Percentiles rank a stretch among this genome's conserved stretches.
These are phyloP conservation scores for Merops nubicus DNA, from an alignment of 2,113 vertebrate species.

Conservation along the genomic window DNA sequence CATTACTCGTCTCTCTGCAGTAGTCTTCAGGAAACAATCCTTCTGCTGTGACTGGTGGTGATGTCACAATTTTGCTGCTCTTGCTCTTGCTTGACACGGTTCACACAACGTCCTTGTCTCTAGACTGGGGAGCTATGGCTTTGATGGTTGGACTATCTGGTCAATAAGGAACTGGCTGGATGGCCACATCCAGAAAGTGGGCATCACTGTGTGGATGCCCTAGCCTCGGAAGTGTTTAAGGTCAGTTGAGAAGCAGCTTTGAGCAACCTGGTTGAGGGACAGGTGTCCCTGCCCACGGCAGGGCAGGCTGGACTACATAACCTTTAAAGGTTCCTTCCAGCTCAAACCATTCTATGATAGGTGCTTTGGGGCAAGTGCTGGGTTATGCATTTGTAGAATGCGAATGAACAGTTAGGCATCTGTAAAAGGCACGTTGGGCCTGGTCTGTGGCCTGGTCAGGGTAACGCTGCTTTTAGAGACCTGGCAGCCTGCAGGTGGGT, in stretches of 20 bases:
- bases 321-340: background rate
- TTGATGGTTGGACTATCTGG: background rate
- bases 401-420: background rate
- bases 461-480: background rate
- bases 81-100: background rate
- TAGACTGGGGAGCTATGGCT: background rate
- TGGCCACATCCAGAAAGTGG: accelerated
- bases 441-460: background rate
- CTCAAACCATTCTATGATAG: no score
- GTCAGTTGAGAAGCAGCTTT: background rate
- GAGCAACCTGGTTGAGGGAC: no score
- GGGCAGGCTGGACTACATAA: no score
- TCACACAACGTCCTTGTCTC: background rate
- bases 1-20: background rate
- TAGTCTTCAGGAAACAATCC: background rate
- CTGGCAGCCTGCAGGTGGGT: background rate
- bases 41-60: background rate
- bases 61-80: background rate
- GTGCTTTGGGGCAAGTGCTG: background rate
- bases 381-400: background rate
- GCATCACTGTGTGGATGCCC: no score
- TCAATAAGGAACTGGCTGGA: background rate
- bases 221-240: background rate
- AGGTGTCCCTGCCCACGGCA: background rate
- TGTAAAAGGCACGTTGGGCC: accelerated